A percentile compares a stretch with the other conserved stretches of the same genome.
phyloP scores from a whole-genome alignment of 1,140 invertebrate genomes.

The Eumaeus atala region DNA sequence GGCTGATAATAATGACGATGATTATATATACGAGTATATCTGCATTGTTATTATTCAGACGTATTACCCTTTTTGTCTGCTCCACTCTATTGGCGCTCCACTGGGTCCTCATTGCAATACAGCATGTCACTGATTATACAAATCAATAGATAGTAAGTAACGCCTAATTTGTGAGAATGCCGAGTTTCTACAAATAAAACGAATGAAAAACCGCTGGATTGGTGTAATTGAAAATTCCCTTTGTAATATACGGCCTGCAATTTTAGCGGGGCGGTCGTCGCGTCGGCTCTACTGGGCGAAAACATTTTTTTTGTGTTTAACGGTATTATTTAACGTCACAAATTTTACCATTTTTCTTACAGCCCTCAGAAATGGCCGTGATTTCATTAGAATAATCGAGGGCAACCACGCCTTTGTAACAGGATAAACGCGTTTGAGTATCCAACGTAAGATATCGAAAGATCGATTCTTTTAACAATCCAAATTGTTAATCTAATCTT shows the following conservation, averaged over 20 bases:
- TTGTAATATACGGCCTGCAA: slow-evolving; percentile 69
- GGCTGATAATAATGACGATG: too few relatives aligned
- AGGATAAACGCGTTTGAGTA: too few relatives aligned
- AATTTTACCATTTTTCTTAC: slow-evolving; percentile 69
- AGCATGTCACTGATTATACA: too few relatives aligned
- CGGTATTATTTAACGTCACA: slow-evolving; percentile 72
- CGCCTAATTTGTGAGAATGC: slow-evolving; percentile 11
- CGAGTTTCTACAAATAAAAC: slow-evolving; percentile 59
- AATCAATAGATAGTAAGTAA: too few relatives aligned
- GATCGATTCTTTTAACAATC: too few relatives aligned
- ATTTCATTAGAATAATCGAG: slow-evolving; percentile 70
- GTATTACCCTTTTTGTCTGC: too few relatives aligned
- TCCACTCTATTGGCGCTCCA: too few relatives aligned
- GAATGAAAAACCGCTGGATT: slow-evolving; percentile 71
- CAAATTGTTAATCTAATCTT: too few relatives aligned
- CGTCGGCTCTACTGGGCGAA: slow-evolving; percentile 44
- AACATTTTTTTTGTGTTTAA: slow-evolving; percentile 68
- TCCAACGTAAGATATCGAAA: too few relatives aligned
- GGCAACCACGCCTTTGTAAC: slow-evolving; percentile 35
- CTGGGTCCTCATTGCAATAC: too few relatives aligned
- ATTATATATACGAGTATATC: too few relatives aligned
- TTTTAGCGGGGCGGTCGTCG: slow-evolving; percentile 45
- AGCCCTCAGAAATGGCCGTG: slow-evolving; percentile 47
- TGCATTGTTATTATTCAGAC: too few relatives aligned
- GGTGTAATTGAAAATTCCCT: slow-evolving; percentile 71